Conservation (phyloP, 2,113 vertebrate genomes). For the Dicrurus megarhynchus region DNA sequence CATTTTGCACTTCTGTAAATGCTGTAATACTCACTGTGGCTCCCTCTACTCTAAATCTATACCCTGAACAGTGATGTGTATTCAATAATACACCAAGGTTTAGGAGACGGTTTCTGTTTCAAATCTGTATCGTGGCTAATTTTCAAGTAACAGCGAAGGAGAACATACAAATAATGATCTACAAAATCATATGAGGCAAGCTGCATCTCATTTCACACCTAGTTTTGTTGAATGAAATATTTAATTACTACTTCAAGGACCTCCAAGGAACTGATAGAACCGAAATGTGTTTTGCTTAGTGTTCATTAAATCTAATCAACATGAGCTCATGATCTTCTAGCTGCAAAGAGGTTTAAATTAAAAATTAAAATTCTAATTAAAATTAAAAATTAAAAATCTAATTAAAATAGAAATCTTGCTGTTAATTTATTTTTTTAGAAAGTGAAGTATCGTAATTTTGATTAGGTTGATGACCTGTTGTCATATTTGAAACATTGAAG, state of each 20-base stretch:
- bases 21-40: background rate
- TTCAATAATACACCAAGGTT: background rate
- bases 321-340: background rate
- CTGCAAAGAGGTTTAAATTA: background rate
- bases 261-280: background rate
- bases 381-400: background rate
- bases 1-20: background rate
- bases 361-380: background rate
- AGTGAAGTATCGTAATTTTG: background rate
- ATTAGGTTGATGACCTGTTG: background rate
- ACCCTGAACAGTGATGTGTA: no score
- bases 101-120: background rate
- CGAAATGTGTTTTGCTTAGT: background rate
- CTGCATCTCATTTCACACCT: background rate
- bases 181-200: background rate
- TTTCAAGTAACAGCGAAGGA: background rate
- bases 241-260: background rate
- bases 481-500: background rate
- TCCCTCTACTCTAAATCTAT: background rate
- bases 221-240: background rate
- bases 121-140: background rate
- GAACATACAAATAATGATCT: background rate
- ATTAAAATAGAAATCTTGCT: background rate
- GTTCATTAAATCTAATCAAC: background rate
- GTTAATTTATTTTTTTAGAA: background rate